Evolutionary conservation across 2,888 invertebrate species (phyloP).

Genomic region (Sphaeridia pumilis): DNA sequence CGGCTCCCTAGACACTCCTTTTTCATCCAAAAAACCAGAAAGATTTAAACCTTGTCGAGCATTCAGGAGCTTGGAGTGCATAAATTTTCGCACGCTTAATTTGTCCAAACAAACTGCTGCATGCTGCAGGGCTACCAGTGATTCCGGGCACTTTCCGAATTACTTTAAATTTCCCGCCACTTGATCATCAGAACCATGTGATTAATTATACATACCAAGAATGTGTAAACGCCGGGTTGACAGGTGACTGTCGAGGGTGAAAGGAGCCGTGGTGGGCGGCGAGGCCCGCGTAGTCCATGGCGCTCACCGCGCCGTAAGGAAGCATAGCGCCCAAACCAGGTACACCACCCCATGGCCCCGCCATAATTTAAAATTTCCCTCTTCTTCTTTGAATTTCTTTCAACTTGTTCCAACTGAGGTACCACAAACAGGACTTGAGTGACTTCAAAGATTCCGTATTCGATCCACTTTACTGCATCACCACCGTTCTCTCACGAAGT

Average conservation of each 20-base stretch:
- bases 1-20: constrained; percentile 13
- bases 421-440: too few species aligned
- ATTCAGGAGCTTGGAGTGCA: too few species aligned
- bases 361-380: constrained; percentile 18
- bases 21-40: constrained; percentile 6
- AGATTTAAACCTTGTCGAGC: too few species aligned
- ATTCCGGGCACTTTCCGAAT: background rate
- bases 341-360: constrained; percentile 36
- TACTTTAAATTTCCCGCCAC: too few species aligned
- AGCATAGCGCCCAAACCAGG: constrained; percentile 37
- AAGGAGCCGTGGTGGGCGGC: constrained; percentile 41
- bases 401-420: too few species aligned
- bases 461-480: too few species aligned
- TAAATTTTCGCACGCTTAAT: too few species aligned
- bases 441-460: background rate
- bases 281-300: constrained; percentile 53
- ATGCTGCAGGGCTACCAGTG: too few species aligned
- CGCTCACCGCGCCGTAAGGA: constrained; percentile 46
- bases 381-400: too few species aligned
- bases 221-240: constrained; percentile 67
- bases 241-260: constrained; percentile 44
- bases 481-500: too few species aligned
- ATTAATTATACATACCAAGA: constrained; percentile 67
- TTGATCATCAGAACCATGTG: too few species aligned
- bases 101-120: too few species aligned